Evolutionary conservation across 2,113 vertebrate genomes (phyloP).

Genomic region (Furnarius figulus): DNA sequence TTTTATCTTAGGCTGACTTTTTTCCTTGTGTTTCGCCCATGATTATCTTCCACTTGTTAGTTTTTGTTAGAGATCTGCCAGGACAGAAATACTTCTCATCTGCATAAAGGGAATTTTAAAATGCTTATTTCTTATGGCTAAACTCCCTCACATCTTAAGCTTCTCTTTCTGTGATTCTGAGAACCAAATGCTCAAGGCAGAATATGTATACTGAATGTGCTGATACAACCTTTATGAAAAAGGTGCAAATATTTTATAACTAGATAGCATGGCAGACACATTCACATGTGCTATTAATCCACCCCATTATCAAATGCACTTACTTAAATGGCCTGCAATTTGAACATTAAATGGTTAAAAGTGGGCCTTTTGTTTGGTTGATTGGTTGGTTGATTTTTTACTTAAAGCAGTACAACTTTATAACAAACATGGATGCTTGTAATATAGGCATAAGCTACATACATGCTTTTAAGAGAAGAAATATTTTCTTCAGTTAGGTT

Average conservation of each 20-base stretch:
- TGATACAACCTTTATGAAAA: conserved; percentile 5
- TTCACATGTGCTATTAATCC: neutral
- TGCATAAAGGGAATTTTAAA: conserved; percentile 60
- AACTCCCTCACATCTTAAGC: conserved; percentile 20
- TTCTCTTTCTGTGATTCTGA: conserved; percentile 9
- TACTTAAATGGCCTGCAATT: neutral
- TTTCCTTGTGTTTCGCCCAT: neutral
- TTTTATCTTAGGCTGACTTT: conserved; percentile 26
- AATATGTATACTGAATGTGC: neutral
- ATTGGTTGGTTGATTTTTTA: no score
- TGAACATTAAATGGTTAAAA: neutral
- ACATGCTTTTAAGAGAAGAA: neutral
- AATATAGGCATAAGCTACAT: neutral
- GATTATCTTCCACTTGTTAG: conserved; percentile 59
- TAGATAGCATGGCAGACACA: neutral
- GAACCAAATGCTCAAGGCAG: conserved; percentile 43
- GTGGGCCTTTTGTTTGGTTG: no score
- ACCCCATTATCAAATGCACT: neutral
- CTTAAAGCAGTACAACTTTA: neutral
- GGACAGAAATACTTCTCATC: conserved; percentile 61
- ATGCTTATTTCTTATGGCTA: conserved; percentile 39
- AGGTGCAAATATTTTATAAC: neutral
- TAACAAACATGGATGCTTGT: neutral
- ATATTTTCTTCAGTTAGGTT: neutral
- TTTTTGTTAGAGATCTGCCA: conserved; percentile 48